Conservation (phyloP, 1,140 invertebrate species). For the Diabrotica virgifera region DNA sequence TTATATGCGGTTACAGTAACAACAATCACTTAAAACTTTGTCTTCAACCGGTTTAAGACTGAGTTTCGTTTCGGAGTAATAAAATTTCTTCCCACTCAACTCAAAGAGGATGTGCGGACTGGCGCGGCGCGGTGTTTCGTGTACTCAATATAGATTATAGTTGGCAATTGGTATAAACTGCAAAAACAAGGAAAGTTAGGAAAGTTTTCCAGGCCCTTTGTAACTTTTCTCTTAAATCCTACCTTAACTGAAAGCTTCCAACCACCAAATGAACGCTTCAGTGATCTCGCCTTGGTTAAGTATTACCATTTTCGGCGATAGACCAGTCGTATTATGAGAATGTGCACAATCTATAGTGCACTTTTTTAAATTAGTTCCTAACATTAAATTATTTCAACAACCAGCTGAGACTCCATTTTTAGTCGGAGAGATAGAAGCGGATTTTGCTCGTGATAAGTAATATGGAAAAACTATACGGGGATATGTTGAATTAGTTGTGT, state of each 20-base stretch:
- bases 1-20: slow-evolving; percentile 7
- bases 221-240: slow-evolving; percentile 12
- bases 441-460: too few species aligned
- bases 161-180: slow-evolving; percentile 10
- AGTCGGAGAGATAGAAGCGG: too few species aligned
- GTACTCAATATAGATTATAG: slow-evolving; percentile 11
- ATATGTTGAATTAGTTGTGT: too few species aligned
- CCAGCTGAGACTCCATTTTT: too few species aligned
- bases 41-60: background rate
- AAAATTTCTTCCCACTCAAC: slow-evolving; percentile 11
- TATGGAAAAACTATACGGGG: too few species aligned
- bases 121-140: slow-evolving; percentile 6
- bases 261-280: slow-evolving; percentile 7
- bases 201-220: background rate
- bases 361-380: too few species aligned
- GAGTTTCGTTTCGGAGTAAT: background rate
- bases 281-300: slow-evolving; percentile 7
- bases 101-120: slow-evolving; percentile 1
- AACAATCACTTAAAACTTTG: slow-evolving; percentile 5
- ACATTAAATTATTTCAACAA: too few species aligned
- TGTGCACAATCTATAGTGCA: too few species aligned
- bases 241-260: slow-evolving; percentile 14
- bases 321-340: too few species aligned
- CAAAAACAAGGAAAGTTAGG: slow-evolving; percentile 9
- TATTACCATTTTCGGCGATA: background rate